These are phyloP conservation scores for Eremobia ochroleuca DNA, from an alignment of 2,888 invertebrate species.

Conservation along the genomic window DNA sequence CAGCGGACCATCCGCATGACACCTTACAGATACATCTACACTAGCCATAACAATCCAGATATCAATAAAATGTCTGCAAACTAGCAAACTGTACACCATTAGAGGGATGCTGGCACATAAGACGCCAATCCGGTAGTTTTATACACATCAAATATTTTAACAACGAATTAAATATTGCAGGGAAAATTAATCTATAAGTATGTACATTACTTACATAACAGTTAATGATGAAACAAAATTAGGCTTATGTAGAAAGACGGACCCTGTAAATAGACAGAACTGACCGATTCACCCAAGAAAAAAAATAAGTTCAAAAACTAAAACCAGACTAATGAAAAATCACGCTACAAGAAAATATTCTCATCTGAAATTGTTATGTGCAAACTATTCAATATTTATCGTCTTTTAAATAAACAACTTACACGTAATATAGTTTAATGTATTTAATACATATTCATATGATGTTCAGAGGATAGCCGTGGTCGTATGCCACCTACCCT, in stretches of 20 bases:
- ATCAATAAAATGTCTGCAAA: background rate
- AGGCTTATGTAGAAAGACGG: background rate
- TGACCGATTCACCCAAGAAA: background rate
- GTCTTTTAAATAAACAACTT: no score
- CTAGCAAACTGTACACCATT: background rate
- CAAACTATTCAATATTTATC: no score
- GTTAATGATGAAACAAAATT: background rate
- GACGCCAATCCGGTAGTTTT: background rate
- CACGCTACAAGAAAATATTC: no score
- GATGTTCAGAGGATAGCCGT: no score
- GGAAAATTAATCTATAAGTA: no score
- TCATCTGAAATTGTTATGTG: no score
- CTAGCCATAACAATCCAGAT: background rate
- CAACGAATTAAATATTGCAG: background rate
- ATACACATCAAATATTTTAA: background rate
- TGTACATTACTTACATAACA: background rate
- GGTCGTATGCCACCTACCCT: no score
- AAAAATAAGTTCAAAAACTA: no score
- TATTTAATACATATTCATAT: no score
- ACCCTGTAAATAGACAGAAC: background rate
- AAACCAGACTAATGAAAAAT: no score
- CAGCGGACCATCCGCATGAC: conserved; percentile 13
- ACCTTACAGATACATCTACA: background rate
- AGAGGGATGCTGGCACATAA: background rate
- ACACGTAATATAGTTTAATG: no score